Evolutionary conservation across 1,140 invertebrate species (phyloP), one percentile per base, ranked within the genome.

Genomic region (Cotesia typhae): DNA sequence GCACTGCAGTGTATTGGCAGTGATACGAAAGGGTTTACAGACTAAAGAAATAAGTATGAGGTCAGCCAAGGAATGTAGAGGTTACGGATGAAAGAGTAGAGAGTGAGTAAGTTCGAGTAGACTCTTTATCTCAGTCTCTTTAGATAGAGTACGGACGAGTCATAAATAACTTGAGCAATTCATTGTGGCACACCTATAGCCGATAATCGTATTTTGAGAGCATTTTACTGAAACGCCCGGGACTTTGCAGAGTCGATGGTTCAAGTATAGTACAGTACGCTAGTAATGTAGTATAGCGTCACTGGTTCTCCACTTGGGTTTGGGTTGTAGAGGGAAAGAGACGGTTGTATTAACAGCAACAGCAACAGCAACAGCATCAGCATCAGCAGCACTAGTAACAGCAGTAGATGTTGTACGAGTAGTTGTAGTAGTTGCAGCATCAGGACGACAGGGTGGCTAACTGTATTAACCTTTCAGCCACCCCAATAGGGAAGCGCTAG

Each of bases 381-480:
- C 64, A 57, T 47, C 20, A 60, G n/a, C 55, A 60, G 20, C 10
- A 41, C 14, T 6, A 67, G 41, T 28, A 61, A 28, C 28, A 28
- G 28, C 28, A 3, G 28, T 28, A 28, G 28, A 28, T 28, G 59
- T 60, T 41, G 53, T 37, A 78, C 73, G 75, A 73, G 51, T 71
- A 76, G 73, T 71, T 72, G 65, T 63, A 76, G 73, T 71, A 73
- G 65, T 63, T 70, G 73, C 72, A 75, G 75, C 78, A 72, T 76
- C 75, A 81, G 83, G 79, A 80, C 78, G 82, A 79, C 71, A 78
- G 79, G 67, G 75, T 71, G 82, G 78, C 73, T 86, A 86, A 86
- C 84, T 84, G 81, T 82, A 83, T 86, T 86, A 86, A 84, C 84
- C 84, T 86, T 85, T 85, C 83, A 82, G 79, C 80, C 79, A 82